A percentile compares a stretch with the other conserved stretches of the same genome.
phyloP scores from a whole-genome alignment of 2,113 vertebrate genomes.

The Phoxinus phoxinus region DNA sequence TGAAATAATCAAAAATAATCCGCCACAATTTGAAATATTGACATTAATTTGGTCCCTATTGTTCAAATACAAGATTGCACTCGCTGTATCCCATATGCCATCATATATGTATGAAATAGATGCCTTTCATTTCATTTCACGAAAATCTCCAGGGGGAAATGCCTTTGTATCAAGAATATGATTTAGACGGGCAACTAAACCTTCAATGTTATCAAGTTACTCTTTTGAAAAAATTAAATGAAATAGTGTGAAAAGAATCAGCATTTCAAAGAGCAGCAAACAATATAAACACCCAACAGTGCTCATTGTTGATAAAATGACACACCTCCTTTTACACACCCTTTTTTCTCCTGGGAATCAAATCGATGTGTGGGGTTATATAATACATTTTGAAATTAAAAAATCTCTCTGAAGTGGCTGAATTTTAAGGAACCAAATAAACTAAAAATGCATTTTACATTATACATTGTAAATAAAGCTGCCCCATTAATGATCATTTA shows the following conservation, averaged over 20 bases:
- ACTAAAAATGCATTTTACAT: not conserved
- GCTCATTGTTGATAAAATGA: not conserved
- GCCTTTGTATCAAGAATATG: conserved; percentile 9
- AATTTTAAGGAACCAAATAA: not conserved
- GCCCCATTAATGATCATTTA: not conserved
- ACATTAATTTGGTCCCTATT: not conserved
- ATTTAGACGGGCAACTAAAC: not conserved
- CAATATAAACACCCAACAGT: conserved; percentile 69
- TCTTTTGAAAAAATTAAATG: conserved; percentile 67
- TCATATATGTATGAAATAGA: not conserved
- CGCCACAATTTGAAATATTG: not conserved
- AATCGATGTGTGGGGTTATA: not conserved
- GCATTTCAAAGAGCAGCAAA: conserved; percentile 63
- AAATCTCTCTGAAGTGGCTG: not conserved
- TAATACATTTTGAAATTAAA: not conserved
- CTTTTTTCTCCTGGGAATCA: conserved; percentile 44
- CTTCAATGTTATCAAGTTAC: conserved; percentile 69
- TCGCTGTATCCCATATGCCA: not conserved
- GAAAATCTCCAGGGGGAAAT: not conserved
- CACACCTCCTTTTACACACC: conserved; percentile 62
- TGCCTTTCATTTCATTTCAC: conserved; percentile 17
- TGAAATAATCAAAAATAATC: not conserved
- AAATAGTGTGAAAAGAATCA: conserved; percentile 61
- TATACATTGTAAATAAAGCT: no score
- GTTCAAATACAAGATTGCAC: not conserved